Evolutionary conservation across 2,113 vertebrate genomes (phyloP).

Genomic region (Struthio camelus): DNA sequence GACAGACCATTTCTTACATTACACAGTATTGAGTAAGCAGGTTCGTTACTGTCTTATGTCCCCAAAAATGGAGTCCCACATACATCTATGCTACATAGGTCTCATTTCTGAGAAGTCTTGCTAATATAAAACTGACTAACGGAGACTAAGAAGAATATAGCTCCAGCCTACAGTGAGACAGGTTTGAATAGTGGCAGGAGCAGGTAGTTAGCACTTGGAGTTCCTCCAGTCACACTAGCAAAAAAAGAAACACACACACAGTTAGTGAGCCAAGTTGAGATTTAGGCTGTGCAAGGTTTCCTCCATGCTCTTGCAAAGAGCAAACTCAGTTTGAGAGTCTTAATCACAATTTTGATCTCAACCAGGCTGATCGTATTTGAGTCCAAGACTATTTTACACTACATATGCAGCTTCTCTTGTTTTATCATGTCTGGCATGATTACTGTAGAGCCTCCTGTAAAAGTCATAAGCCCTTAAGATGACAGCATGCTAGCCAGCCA

Average conservation of each 20-base stretch:
- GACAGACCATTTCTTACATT: not conserved
- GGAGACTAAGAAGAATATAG: not conserved
- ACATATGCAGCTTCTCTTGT: not conserved
- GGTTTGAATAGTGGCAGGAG: not conserved
- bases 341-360: not conserved
- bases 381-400: not conserved
- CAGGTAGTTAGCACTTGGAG: not conserved
- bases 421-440: not conserved
- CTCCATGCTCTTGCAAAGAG: not conserved
- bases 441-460: not conserved
- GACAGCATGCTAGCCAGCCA: not conserved
- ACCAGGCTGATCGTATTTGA: not conserved
- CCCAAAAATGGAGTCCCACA: not conserved
- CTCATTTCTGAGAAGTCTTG: not conserved
- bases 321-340: not conserved
- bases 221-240: not conserved
- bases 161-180: not conserved
- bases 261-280: not conserved
- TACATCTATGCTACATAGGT: not conserved
- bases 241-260: not conserved
- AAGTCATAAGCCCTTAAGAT: constrained; percentile 37
- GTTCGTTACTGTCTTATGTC: not conserved
- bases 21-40: not conserved
- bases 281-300: not conserved
- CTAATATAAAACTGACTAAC: not conserved